Base-by-base conservation (phyloP, 2,888 invertebrate species). In the Temnothorax unifasciatus region DNA sequence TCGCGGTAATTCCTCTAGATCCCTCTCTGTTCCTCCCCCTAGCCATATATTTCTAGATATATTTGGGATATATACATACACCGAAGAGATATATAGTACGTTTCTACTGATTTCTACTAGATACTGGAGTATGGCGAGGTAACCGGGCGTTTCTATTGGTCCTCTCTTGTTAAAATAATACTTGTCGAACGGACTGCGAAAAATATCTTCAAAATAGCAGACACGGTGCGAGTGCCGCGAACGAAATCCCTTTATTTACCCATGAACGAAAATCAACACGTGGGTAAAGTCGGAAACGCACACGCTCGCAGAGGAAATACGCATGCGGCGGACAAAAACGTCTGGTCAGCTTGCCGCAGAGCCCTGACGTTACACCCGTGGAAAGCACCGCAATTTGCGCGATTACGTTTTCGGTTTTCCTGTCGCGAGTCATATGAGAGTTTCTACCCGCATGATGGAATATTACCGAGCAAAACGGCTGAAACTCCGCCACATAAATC, bases 401-500 rank as follows among this genome's bases (percentile, higher is more conserved):
- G 84, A 77, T 73, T 82, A 82, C 85, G 84, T 66, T 84, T 68
- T 83, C 52, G 71, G 75, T 74, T 82, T 66, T 79, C 66, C 81
- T 66, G 83, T 69, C 81, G 83, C 82, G 64, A 34, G 84, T 61
- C 59, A 63, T 76, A 74, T 50, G 79, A 84, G 79, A 84, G 71
- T 79, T 82, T 61, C 21, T 34, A 50, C 47, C 29, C 61, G 25
- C 81, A 64, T 74, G 76, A 69, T 76, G 81, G 64, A 77, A 85
- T 73, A 81, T 82, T 71, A 73, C 73, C 66, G 64, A 52, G 71
- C 44, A 66, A 71, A 75, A 79, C 75, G 57, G 69, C 63, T 73
- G 79, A 85, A 85, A 81, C 86, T 89, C 76, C 52, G 59, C 29
- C 83, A 77, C 74, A 84, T 89, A 89, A 87, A 88, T 89, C 90